Evolutionary conservation across 2,888 invertebrate genomes (phyloP), one percentile per base, ranked within the genome.

Genomic region (Cheilosia urbana): DNA sequence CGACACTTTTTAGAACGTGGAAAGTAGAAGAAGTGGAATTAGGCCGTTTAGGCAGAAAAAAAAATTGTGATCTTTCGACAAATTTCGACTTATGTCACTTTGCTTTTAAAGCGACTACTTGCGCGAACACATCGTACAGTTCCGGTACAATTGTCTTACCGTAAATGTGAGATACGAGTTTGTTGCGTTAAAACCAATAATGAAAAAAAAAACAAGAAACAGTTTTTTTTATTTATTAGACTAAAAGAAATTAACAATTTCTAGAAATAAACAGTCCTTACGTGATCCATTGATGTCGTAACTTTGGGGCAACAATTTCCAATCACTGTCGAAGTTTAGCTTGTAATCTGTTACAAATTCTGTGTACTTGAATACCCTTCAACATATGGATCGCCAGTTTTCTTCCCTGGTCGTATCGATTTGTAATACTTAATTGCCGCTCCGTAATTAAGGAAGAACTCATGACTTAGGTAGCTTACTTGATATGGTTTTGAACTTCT

Each of bases 301-400:
- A 24, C 65, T 51, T 47, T 65, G 65, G 37, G 65, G 65, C 27
- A 55, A 68, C 42, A 55, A 55, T 45, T 42, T 30, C 42, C 45
- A 55, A 55, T 45, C 55, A 68, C 42, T 13, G 42, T 68, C 30
- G 45, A 55, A 68, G 51, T 65, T 65, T n/a, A 55, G 0, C 1
- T 55, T 27, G 9, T 51, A 51, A 37, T 30, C 9, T 15, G 49
- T 51, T 65, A 51, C 65, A 9, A 51, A 37, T 21, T 49, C 11
- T 21, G 65, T 51, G 51, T 65, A 65, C 40, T 65, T 65, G 37
- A 65, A 17, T 34, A 51, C 65, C 51, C 19, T 63, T 17, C 45
- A 9, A 62, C 62, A 62, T 47, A 63, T 30, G 34, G 63, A 49
- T 49, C 63, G 40, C 63, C 63, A 62, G 62, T 24, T 62, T 62